Evolutionary conservation across 1,140 invertebrate genomes (phyloP), one percentile per base, ranked within the genome.

Genomic region (Doryteuthis pealeii): DNA sequence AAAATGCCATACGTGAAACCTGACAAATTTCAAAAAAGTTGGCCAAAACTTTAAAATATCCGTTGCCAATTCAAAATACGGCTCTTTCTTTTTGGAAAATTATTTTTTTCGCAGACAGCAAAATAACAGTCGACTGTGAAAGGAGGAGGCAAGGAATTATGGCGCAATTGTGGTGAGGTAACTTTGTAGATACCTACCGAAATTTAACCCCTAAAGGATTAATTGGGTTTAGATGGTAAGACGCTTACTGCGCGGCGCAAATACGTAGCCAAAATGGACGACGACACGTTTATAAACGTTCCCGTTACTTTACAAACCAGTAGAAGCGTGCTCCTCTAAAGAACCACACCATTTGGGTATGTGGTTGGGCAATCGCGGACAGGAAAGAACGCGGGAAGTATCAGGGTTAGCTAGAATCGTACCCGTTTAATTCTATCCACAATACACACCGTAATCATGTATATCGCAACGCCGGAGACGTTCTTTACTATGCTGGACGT

Each of bases 401-500:
- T 45, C 40, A 32, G n/a, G 2, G 75, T 78, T 1, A 67, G 22
- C 10, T 40, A 73, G 30, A 71, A 1, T 69, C 70, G 28, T 78
- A 71, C 54, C 74, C 72, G 18, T 28, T 72, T 14, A 8, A 22
- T 18, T 49, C 5, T 80, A 85, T 75, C 85, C 85, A 8, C 68
- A 70, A 15, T 85, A 86, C 73, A 75, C 10, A 80, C 78, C n/a
- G 85, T 86, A 2, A 86, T 82, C 65, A 81, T 83, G 0, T 88
- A 88, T 78, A 80, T 86, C 26, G 74, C 87, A 26, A 81, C 83
- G 3, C 75, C 78, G 1, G 77, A 79, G n/a, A 54, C 86, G 3
- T 71, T 86, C 15, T 43, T 69, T 10, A 49, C 77, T 1, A 67
- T 87, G 32, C 81, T 83, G 72, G 28, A 75, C 18, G 74, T 78